Conservation (phyloP, 2,797 vertebrate species). For the Danio kyathit region DNA sequence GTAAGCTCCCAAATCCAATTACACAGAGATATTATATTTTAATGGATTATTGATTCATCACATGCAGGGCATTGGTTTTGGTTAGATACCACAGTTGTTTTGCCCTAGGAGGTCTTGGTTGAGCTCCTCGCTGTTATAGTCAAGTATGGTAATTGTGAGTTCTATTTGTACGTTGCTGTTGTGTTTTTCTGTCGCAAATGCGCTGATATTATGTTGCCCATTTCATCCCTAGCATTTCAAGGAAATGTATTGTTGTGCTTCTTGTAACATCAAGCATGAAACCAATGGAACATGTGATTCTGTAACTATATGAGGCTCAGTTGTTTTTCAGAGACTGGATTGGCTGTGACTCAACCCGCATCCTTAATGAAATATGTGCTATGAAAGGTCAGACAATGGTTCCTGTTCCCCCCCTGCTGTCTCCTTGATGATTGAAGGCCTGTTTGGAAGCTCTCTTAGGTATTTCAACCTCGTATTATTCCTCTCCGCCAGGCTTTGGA, state of each 20-base stretch:
- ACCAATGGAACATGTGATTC: constrained; percentile 58
- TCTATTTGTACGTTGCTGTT: constrained; percentile 14
- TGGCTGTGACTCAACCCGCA: constrained; percentile 57
- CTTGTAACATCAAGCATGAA: constrained; percentile 63
- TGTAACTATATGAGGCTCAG: constrained; percentile 57
- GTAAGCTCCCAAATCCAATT: constrained; percentile 48
- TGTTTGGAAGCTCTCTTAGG: constrained; percentile 35
- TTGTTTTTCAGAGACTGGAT: constrained; percentile 66
- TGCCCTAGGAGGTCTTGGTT: constrained; percentile 5
- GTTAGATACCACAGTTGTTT: constrained; percentile 20
- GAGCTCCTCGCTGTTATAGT: constrained; percentile 17
- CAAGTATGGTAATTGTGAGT: constrained; percentile 29
- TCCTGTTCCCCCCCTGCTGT: constrained; percentile 36
- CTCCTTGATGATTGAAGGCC: constrained; percentile 14
- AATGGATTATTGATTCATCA: constrained; percentile 60
- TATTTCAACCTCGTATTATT: constrained; percentile 27
- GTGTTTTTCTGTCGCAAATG: constrained; percentile 1
- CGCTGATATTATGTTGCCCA: constrained; percentile 25
- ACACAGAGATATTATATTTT: constrained; percentile 51
- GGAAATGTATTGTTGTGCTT: constrained; percentile 41
- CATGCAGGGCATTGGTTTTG: constrained; percentile 26
- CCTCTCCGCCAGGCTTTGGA: constrained; percentile 27
- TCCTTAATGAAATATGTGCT: constrained; percentile 59
- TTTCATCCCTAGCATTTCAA: constrained; percentile 27
- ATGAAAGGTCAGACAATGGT: constrained; percentile 70